A percentile compares a stretch with the other conserved stretches of the same genome.
Evolutionary conservation across 2,888 invertebrate genomes (phyloP).

Genomic region (Drosophila infuscata): DNA sequence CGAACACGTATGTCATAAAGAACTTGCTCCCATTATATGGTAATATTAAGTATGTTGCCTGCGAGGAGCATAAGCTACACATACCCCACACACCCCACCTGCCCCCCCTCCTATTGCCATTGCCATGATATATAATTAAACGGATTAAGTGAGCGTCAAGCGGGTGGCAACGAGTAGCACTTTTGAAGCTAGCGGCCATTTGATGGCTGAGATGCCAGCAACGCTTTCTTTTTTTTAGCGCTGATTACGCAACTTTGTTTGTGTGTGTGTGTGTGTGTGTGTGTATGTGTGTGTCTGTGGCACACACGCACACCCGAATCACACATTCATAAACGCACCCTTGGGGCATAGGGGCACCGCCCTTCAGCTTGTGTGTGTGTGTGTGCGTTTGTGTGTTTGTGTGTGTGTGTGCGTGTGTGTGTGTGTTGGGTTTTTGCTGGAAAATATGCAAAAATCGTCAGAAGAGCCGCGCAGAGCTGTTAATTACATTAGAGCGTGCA

Average conservation of each 20-base stretch:
- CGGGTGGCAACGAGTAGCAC: slow-evolving; percentile 59
- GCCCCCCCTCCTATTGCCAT: too few relatives aligned
- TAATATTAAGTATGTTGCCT: slow-evolving; percentile 21
- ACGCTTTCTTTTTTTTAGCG: slow-evolving; percentile 27
- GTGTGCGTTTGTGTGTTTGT: slow-evolving; percentile 15
- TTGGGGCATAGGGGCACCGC: slow-evolving; percentile 33
- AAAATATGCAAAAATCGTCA: slow-evolving; percentile 62
- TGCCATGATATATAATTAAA: slow-evolving; percentile 49
- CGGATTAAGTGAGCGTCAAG: slow-evolving; percentile 60
- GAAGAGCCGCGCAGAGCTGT: slow-evolving; percentile 60
- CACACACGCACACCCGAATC: slow-evolving; percentile 35
- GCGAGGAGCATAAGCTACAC: slow-evolving; percentile 8
- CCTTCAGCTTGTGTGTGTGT: slow-evolving; percentile 16
- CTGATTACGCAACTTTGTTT: slow-evolving; percentile 51
- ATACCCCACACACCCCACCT: neutral
- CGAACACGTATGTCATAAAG: slow-evolving; percentile 28
- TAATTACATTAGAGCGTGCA: slow-evolving; percentile 63
- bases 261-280: slow-evolving; percentile 31
- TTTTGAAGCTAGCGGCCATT: slow-evolving; percentile 63
- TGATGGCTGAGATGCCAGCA: slow-evolving; percentile 52
- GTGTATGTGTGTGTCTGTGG: slow-evolving; percentile 7
- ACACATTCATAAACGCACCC: slow-evolving; percentile 56
- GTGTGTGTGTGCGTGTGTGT: neutral
- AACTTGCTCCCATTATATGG: slow-evolving; percentile 25
- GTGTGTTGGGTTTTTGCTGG: slow-evolving; percentile 31